Percentiles rank a stretch among this genome's conserved stretches.
Conservation (phyloP, 37 sponge, comb jelly and placozoan species). For the Ianthella basta region DNA sequence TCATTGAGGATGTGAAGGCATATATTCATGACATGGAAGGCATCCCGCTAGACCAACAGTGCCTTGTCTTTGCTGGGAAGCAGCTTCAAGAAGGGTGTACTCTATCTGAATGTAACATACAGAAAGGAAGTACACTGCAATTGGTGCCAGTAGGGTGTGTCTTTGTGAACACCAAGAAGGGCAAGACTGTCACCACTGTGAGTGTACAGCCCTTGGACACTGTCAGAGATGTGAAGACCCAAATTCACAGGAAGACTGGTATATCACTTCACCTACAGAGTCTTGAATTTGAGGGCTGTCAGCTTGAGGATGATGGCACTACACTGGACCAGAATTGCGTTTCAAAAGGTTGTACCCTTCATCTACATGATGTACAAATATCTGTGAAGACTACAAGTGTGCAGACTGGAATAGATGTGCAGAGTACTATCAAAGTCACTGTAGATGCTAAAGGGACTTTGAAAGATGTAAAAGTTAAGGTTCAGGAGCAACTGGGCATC, state of each 20-base stretch:
- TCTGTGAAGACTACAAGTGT: conserved; percentile 64
- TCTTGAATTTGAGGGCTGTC: conserved; percentile 1
- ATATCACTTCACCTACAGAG: conserved; percentile 3
- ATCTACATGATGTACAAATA: conserved; percentile 62
- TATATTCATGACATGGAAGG: conserved; percentile 98
- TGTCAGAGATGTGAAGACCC: conserved; percentile 9
- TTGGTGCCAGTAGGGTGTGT: too few relatives aligned
- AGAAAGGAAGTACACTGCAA: background rate
- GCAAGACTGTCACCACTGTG: conserved; percentile 10
- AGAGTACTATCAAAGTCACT: conserved; percentile 63
- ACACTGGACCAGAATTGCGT: background rate
- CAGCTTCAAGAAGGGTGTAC: conserved; percentile 57
- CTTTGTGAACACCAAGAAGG: too few relatives aligned
- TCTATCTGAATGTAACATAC: conserved; percentile 23
- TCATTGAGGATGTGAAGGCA: conserved; percentile 95
- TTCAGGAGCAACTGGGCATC: conserved; percentile 69
- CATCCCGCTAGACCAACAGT: conserved; percentile 97
- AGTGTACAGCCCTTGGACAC: conserved; percentile 18
- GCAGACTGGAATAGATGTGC: background rate
- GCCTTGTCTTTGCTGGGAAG: conserved; percentile 95
- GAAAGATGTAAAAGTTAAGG: conserved; percentile 65
- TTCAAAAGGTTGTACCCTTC: background rate
- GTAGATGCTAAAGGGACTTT: conserved; percentile 65
- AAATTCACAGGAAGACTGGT: conserved; percentile 5
- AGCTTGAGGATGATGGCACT: conserved; percentile 13